Evolutionary conservation across 1,140 invertebrate genomes (phyloP), one percentile per base, ranked within the genome.

Genomic region (Ceratitis capitata): DNA sequence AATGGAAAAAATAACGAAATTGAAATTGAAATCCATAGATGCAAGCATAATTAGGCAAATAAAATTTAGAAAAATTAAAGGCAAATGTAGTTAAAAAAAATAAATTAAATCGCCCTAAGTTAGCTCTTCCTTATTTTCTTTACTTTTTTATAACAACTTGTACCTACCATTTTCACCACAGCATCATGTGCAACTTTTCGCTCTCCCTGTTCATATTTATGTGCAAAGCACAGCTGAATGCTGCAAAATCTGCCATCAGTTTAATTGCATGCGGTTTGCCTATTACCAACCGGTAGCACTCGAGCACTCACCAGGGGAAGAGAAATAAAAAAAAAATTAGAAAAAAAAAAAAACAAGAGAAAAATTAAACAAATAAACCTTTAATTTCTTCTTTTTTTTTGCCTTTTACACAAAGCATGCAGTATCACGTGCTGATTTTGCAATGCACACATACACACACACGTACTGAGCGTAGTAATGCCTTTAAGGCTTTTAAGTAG

Each of bases 191-290:
- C 39, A 19, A n/a, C n/a, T n/a, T n/a, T n/a, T n/a, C n/a, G n/a
- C n/a, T n/a, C n/a, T 23, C 14, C 69, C 32, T 7, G 32, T 23
- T 5, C 5, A 29, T 61, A 61, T 61, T 5, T 61, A n/a, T 78
- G 19, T 23, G n/a, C 5, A 42, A 78, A 47, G 23, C 69, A 78
- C 69, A 78, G 39, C 69, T 45, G 69, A 23, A 78, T 45, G 32
- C 39, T 12, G 39, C 69, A 47, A 78, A n/a, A 78, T 45, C 39
- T 78, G 39, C 69, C 69, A 78, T 78, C 39, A 78, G 69, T 78
- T 78, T 78, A 78, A 78, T 78, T 78, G 69, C 69, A 26, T 78
- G 69, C 69, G 69, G 69, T 78, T 78, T 45, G 10, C 39, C 39
- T 78, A n/a, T 45, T 26, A 61, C 56, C 56, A 61, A 61, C 6